Base-by-base conservation (phyloP, 2,888 invertebrate species). In the Aphidoletes aphidimyza region DNA sequence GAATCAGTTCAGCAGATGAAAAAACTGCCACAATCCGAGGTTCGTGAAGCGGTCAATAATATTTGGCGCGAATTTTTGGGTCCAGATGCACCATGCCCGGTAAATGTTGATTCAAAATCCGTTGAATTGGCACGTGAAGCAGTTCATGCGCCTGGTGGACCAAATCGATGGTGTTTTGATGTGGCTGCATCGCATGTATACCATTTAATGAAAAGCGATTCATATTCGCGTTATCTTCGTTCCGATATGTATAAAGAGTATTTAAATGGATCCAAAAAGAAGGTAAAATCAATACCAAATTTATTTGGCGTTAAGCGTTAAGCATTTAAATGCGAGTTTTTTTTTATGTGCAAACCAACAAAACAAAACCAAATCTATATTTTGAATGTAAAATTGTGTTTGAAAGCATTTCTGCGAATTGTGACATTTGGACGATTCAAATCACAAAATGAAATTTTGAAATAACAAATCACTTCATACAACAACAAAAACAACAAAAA, bases 171-270 rank as follows among this genome's bases (percentile, higher is more conserved):
- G 93, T 96, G 96, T 88, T 99, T 98, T 90, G 99, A 99, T 89
- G 96, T 97, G 88, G 99, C 99, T 85, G 98, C 98, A 91, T 98
- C 98, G 9, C 99, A 99, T 91, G 98, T 99, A 54, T 99, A 98
- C 90, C 98, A 98, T 89, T 92, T 99, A 87, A 99, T 99, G 99
- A 99, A 99, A 90, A 98, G 97, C 86, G 99, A 99, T 91, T 98
- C 98, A 89, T 99, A 99, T 89, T 98, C 98, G 85, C 93, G 99
- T 87, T 99, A 99, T 89, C 92, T 99, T 84, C 94, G 99, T 86
- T 99, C 98, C 0, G 99, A 99, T 87, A 97, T 98, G 96, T 99
- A 99, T 91, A 98, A 98, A 92, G 98, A 98, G 87, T 97, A 96
- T 89, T 92, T 98, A 86, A 97, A 96, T 89, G 97, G 97, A 87